Conservation (phyloP, 2,888 invertebrate genomes). For the Synergus itoensis region DNA sequence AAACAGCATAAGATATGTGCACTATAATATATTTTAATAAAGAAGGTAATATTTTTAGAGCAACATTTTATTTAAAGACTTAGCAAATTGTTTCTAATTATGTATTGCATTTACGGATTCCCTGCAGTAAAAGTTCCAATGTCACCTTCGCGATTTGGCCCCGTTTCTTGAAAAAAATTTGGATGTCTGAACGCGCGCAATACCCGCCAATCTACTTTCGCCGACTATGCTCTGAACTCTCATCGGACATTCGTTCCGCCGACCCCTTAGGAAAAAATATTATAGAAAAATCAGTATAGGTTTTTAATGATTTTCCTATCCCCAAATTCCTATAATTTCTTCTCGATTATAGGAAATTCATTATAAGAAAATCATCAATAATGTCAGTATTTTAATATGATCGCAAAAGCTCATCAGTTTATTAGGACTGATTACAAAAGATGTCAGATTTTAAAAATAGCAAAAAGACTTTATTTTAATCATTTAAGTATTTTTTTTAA, state of each 20-base stretch:
- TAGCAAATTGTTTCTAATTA: not conserved
- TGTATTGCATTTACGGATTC: not conserved
- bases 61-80: not conserved
- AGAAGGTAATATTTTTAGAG: not conserved
- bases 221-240: not conserved
- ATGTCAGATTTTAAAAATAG: too few relatives aligned
- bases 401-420: too few relatives aligned
- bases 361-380: too few relatives aligned
- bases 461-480: too few relatives aligned
- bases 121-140: conserved; percentile 4
- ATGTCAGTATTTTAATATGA: too few relatives aligned
- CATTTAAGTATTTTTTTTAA: too few relatives aligned
- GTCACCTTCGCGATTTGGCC: conserved; percentile 34
- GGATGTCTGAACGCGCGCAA: conserved; percentile 4
- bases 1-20: too few relatives aligned
- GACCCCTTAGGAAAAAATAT: not conserved
- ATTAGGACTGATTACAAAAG: too few relatives aligned
- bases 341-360: too few relatives aligned
- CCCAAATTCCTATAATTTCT: too few relatives aligned
- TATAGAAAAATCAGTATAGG: too few relatives aligned
- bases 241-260: not conserved
- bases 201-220: conserved; percentile 41
- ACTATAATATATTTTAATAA: not conserved
- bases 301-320: too few relatives aligned
- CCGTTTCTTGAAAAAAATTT: conserved; percentile 18